Evolutionary conservation across 2,888 invertebrate species (phyloP), one percentile per base, ranked within the genome.

Genomic region (Pristionchus japonicus): DNA sequence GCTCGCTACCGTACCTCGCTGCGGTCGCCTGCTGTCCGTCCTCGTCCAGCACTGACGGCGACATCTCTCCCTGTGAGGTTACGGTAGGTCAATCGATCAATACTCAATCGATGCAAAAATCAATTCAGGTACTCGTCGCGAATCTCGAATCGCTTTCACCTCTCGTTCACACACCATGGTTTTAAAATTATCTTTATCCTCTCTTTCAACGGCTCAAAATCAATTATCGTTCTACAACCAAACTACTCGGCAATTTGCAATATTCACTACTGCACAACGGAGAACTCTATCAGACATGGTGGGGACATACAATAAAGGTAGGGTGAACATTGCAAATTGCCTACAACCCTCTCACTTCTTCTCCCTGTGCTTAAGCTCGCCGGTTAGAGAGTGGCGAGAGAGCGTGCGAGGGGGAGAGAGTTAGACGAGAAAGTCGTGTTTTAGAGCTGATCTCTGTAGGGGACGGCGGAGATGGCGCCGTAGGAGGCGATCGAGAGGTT

Each of bases 401-500:
- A n/a, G n/a, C n/a, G n/a, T n/a, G n/a, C n/a, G n/a, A n/a, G n/a
- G n/a, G n/a, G 34, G 70, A 31, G 27, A 61, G n/a, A n/a, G n/a
- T n/a, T n/a, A n/a, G n/a, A n/a, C n/a, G n/a, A n/a, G n/a, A n/a
- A n/a, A n/a, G n/a, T n/a, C n/a, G n/a, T n/a, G n/a, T n/a, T 82
- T 89, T 87, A 91, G 88, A 91, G 84, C 27, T 88, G 85, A 43
- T 91, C 91, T 43, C 89, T 89, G 87, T 90, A 92, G 83, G 92
- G 92, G n/a, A 92, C 91, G 34, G 89, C 61, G 49, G 77, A 34
- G 74, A 92, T 88, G 85, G 89, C 89, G 86, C 92, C 92, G 77
- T 90, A 90, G 87, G 90, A 90, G 67, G 92, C 90, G 84, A 92
- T 64, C 7, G 92, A 90, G 27, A 92, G 84, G 70, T 90, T 90